Percentiles rank a stretch among this genome's conserved stretches.
Evolutionary conservation across 92 coral and sea anemone genomes (phyloP).

Genomic region (Micromussa lordhowensis): DNA sequence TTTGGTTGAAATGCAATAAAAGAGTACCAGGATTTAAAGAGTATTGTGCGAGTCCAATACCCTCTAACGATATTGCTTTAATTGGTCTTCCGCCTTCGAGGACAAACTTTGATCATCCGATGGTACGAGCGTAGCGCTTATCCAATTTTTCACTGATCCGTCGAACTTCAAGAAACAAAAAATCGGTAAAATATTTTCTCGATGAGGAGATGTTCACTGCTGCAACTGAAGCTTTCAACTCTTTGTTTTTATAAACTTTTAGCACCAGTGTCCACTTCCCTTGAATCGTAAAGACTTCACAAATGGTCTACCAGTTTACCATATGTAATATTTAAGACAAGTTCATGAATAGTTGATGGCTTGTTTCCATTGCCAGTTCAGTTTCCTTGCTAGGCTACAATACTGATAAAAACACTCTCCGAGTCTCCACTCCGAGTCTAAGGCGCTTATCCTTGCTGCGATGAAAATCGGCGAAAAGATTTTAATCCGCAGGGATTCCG

Average conservation of each 20-base stretch:
- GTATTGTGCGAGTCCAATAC: conserved; percentile 37
- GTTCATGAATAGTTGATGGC: conserved; percentile 81
- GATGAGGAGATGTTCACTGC: conserved; percentile 18
- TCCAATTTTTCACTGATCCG: background rate
- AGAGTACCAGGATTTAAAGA: conserved; percentile 20
- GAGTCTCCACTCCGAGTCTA: background rate
- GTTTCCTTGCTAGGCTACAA: conserved; percentile 14
- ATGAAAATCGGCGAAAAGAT: conserved; percentile 7
- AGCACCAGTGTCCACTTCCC: conserved; percentile 54
- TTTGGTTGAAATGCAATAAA: conserved; percentile 19
- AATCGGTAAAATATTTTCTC: conserved; percentile 35
- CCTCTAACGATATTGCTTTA: conserved; percentile 19
- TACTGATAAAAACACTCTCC: conserved; percentile 16
- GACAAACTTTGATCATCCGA: conserved; percentile 31
- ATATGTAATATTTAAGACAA: conserved; percentile 89
- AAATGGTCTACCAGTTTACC: conserved; percentile 68
- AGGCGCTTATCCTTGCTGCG: background rate
- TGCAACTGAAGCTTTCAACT: conserved; percentile 13
- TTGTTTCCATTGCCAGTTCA: conserved; percentile 33
- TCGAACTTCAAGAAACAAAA: conserved; percentile 32
- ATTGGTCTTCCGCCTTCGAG: conserved; percentile 12
- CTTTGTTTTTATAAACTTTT: conserved; percentile 28
- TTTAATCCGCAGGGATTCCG: conserved; percentile 9
- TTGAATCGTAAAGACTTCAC: conserved; percentile 46
- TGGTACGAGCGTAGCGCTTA: background rate